A percentile compares a stretch with the other conserved stretches of the same genome.
These are phyloP conservation scores for Isichthys henryi DNA, from an alignment of 2,113 vertebrate species.

Conservation along the genomic window DNA sequence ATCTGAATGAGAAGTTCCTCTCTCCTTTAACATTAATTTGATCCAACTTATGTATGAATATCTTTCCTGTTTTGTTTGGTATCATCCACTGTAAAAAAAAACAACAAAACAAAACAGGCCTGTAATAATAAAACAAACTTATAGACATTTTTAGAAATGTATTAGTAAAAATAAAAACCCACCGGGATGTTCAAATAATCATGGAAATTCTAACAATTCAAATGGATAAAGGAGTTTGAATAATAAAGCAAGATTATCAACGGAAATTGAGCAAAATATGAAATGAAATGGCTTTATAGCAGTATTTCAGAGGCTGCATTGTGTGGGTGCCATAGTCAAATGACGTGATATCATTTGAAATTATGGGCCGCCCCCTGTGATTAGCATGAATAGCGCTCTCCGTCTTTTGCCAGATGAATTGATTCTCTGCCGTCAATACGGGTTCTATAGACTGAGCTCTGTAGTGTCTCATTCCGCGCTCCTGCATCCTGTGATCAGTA, in stretches of 20 bases:
- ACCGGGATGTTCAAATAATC: not conserved
- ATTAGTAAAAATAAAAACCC: not conserved
- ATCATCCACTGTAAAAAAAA: no score
- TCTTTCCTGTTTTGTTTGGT: not conserved
- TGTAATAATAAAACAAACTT: not conserved
- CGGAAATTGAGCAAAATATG: not conserved
- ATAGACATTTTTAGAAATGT: not conserved
- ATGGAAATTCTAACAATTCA: not conserved
- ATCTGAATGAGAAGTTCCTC: conserved; percentile 40
- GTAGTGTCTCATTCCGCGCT: not conserved
- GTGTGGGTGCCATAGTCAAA: not conserved
- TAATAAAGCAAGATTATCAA: not conserved
- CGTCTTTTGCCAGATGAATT: not conserved
- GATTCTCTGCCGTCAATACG: not conserved
- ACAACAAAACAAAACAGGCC: no score
- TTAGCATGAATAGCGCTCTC: not conserved
- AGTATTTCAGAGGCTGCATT: not conserved
- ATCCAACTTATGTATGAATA: not conserved
- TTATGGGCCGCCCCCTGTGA: not conserved
- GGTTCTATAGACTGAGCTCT: not conserved
- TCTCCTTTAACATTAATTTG: not conserved
- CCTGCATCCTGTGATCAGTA: not conserved
- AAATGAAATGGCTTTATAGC: not conserved
- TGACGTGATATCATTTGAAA: not conserved
- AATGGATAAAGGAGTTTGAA: not conserved